Conservation (phyloP, 1,140 invertebrate genomes). For the Dolichoris vasculosae region DNA sequence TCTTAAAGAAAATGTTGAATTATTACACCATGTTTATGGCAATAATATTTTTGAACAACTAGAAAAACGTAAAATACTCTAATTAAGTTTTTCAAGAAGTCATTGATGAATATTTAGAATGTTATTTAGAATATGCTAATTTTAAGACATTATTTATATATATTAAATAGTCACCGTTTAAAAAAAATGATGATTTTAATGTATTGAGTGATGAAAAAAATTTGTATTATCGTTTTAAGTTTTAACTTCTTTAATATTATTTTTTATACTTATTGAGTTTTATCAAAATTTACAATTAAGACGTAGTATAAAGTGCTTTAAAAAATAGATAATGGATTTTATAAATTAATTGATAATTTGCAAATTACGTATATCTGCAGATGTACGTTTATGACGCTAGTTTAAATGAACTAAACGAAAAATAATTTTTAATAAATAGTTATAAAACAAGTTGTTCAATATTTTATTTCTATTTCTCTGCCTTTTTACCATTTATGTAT, state of each 20-base stretch:
- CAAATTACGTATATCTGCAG: too few relatives aligned
- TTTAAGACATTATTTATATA: neutral
- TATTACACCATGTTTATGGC: neutral
- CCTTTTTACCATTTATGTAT: too few relatives aligned
- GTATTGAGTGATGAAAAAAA: neutral
- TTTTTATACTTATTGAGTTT: neutral
- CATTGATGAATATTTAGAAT: neutral
- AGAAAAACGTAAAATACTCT: neutral
- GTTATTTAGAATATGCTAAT: neutral
- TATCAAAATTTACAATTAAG: too few relatives aligned
- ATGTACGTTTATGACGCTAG: too few relatives aligned
- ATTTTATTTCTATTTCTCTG: too few relatives aligned
- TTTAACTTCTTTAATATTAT: neutral
- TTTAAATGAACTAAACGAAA: too few relatives aligned
- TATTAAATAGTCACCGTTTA: slow-evolving; percentile 2
- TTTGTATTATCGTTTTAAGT: neutral
- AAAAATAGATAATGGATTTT: neutral
- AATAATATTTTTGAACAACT: neutral
- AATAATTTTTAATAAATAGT: too few relatives aligned
- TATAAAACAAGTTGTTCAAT: too few relatives aligned
- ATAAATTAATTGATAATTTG: too few relatives aligned
- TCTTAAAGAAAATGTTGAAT: neutral
- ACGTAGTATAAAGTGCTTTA: neutral
- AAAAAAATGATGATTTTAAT: neutral
- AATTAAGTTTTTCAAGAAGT: neutral